Base-by-base conservation (phyloP, 1,140 invertebrate genomes). In the Hydropsyche tenuis region DNA sequence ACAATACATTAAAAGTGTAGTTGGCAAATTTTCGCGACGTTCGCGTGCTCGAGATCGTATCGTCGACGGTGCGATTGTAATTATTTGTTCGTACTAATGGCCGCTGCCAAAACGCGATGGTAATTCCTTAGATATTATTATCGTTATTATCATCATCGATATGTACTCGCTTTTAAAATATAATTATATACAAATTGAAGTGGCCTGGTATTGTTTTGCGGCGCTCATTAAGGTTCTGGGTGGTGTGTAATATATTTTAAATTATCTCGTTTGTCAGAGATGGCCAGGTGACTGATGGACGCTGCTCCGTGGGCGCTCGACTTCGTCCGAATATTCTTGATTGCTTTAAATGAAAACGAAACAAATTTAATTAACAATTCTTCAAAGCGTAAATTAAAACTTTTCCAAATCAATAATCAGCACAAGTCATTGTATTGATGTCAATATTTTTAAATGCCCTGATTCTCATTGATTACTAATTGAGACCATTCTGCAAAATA, bases 181-280 rank as follows among this genome's bases (percentile, higher is more conserved):
- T 37, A 4, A 37, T 37, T 3, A 4, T 37, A 37, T 37, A 37
- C 9, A 37, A 4, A 37, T 37, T 4, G 30, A 37, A 4, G 16
- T 53, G 48, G 14, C n/a, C n/a, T n/a, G n/a, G 48, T 20, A 53
- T 53, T 53, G 48, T 53, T 53, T 20, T 9, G 48, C 16, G 48
- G 48, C 18, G 20, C 48, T 53, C 48, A 53, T 53, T 53, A 53
- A 53, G 48, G 48, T 7, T 18, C 48, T 7, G 48, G 63, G 63
- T 66, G 30, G 63, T 66, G 30, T 3, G 30, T 66, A 22, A 45
- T 66, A 66, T 66, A 60, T 71, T 53, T 71, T 71, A 71, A 71
- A 71, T 71, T 71, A 71, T 60, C 69, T 71, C 69, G 69, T 71
- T 71, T 71, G 69, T 71, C 69, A 71, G 42, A 71, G 53, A 42